Conservation (phyloP, 1,140 invertebrate genomes). For the Pseudobourletiella spinata region DNA sequence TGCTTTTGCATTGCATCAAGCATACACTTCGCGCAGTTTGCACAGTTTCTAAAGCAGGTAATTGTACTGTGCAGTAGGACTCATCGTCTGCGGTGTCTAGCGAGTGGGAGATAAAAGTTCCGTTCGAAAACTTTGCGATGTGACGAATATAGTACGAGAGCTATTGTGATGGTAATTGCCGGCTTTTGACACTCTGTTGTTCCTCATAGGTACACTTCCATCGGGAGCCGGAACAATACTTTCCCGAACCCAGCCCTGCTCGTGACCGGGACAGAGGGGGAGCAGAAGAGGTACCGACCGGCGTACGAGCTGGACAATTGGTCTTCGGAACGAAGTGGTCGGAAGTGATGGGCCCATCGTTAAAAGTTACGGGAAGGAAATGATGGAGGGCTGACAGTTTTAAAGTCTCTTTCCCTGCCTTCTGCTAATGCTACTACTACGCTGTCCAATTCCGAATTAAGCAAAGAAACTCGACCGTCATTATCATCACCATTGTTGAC, state of each 20-base stretch:
- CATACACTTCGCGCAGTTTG: too few species aligned
- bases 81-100: too few species aligned
- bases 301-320: conserved; percentile 66
- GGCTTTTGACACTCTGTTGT: conserved; percentile 6
- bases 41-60: too few species aligned
- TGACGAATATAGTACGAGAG: neutral
- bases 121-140: neutral
- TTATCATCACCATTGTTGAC: too few species aligned
- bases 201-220: conserved; percentile 64
- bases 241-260: conserved; percentile 64
- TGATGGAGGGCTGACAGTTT: neutral
- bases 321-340: conserved; percentile 61
- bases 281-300: conserved; percentile 55
- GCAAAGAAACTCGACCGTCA: neutral
- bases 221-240: conserved; percentile 69
- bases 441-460: too few species aligned
- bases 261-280: conserved; percentile 42
- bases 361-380: too few species aligned
- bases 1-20: too few species aligned
- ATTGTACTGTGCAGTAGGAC: too few species aligned
- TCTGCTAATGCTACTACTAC: too few species aligned
- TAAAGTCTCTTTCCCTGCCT: too few species aligned
- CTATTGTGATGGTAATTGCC: neutral
- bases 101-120: neutral
- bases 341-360: conserved; percentile 37